These are phyloP conservation scores for Characodon lateralis DNA, from an alignment of 2,797 vertebrate species.

Conservation along the genomic window DNA sequence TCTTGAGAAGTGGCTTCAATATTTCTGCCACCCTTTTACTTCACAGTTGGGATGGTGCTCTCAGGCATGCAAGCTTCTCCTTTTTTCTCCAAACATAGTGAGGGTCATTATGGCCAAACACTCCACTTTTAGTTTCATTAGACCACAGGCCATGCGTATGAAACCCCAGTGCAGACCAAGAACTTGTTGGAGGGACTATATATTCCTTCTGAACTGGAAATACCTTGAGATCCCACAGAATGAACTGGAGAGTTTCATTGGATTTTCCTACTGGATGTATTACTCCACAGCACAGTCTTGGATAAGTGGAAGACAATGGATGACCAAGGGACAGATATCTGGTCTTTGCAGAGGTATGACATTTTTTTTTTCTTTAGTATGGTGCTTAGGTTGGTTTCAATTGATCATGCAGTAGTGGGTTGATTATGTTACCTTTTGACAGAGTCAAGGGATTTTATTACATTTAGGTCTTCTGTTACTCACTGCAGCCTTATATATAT, in stretches of 20 bases:
- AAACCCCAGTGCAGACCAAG: background rate
- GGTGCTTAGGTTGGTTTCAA: background rate
- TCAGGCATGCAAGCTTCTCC: no score
- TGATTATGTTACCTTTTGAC: background rate
- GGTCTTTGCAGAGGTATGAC: background rate
- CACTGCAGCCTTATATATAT: background rate
- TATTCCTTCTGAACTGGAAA: background rate
- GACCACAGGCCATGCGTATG: background rate
- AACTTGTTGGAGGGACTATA: background rate
- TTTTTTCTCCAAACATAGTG: no score
- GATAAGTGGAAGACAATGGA: background rate
- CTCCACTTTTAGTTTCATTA: no score
- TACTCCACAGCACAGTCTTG: background rate
- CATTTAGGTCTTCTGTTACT: background rate
- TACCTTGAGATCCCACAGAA: background rate
- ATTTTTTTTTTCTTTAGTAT: background rate
- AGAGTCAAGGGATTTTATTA: background rate
- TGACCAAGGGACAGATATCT: background rate
- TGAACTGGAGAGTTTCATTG: background rate
- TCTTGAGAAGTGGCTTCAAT: no score
- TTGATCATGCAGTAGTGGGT: background rate
- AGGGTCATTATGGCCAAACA: no score
- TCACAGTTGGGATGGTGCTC: no score
- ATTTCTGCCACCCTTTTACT: no score
- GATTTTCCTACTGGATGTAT: background rate